Conservation (phyloP, 2,113 vertebrate genomes). For the Otus sunia region DNA sequence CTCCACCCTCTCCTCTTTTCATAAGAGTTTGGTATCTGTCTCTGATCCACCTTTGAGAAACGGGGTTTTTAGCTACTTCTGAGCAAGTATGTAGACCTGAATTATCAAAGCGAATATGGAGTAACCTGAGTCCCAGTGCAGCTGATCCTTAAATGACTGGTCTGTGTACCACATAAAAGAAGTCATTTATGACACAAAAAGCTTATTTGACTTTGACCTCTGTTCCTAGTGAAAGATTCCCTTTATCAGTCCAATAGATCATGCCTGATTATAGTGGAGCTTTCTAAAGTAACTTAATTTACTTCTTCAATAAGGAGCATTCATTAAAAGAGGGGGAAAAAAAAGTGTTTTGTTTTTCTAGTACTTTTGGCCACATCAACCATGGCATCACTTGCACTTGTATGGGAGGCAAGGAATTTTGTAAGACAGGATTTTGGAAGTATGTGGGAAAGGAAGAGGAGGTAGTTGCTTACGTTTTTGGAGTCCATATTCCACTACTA, state of each 20-base stretch:
- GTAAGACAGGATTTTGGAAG: neutral
- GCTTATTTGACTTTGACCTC: slow-evolving; percentile 3
- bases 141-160: slow-evolving; percentile 15
- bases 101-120: slow-evolving; percentile 40
- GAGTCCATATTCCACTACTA: neutral
- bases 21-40: neutral
- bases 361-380: neutral
- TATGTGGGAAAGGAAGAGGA: neutral
- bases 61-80: neutral
- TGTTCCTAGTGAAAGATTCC: neutral
- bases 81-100: neutral
- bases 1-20: neutral
- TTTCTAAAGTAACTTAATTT: neutral
- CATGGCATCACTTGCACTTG: neutral
- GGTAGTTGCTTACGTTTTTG: neutral
- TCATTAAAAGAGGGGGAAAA: neutral
- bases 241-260: neutral
- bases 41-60: neutral
- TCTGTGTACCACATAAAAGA: slow-evolving; percentile 43
- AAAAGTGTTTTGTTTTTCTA: neutral
- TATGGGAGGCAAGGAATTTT: neutral
- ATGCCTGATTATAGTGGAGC: neutral
- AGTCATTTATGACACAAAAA: slow-evolving; percentile 46
- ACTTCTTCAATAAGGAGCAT: neutral
- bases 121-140: slow-evolving; percentile 10